Base-by-base conservation (phyloP, 2,113 vertebrate genomes). In the Nothobranchius furzeri region DNA sequence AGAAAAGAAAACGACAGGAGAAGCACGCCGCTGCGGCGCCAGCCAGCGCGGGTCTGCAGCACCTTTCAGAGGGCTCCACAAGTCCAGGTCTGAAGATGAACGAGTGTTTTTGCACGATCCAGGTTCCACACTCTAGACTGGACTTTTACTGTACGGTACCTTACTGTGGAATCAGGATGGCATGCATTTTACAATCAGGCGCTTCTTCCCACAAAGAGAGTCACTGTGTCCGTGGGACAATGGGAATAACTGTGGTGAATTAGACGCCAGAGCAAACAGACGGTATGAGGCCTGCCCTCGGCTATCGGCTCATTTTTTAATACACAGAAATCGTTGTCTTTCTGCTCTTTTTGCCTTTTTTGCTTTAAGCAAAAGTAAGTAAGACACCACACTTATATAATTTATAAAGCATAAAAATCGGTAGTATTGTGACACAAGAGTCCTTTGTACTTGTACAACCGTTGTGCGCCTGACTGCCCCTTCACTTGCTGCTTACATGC, bases 371-470 rank as follows among this genome's bases (percentile, higher is more conserved):
- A 91, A 92, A 91, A 87, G 87, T 85, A 81, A 69, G 83, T 86
- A 88, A 89, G 86, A 94, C 92, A 92, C 86, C 89, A 92, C 91
- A 91, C 79, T 78, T 87, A 70, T 88, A 89, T 85, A 88, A 93
- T 91, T 90, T 92, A 92, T 89, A 93, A 93, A 94, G 86, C 88
- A 93, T 93, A 93, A 83, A 93, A 93, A 92, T 90, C 70, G 82
- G 64, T 90, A 84, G 80, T 89, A 81, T 73, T 90, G 78, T 81
- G 81, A 85, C 83, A 90, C 85, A 90, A 84, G 80, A 90, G 87
- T 93, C 89, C 84, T 83, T 87, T 89, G 82, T 68, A 70, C 73
- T 87, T 84, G 74, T 75, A 89, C 84, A 82, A 83, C 85, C 65
- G 87, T 77, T 65, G 70, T 84, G 82, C 81, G 79, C 82, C 81